These are phyloP conservation scores for Scarus forsteni DNA, from an alignment of 2,797 vertebrate species.

Conservation along the genomic window DNA sequence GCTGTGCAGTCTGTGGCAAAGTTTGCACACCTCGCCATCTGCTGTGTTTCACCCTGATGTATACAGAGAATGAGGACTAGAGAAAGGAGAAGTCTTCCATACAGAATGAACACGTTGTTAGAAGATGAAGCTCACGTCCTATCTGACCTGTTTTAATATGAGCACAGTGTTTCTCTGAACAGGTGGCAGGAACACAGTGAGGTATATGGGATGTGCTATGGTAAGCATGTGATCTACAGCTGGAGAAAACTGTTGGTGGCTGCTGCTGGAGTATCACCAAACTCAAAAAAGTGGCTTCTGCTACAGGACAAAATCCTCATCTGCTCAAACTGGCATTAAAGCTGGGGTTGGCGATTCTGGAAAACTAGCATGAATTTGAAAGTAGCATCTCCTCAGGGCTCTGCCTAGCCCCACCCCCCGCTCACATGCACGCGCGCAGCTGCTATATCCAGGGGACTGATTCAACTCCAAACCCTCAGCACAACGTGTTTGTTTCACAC, in stretches of 20 bases:
- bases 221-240: conserved; percentile 12
- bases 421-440: too few relatives aligned
- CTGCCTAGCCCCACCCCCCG: too few relatives aligned
- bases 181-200: conserved; percentile 58
- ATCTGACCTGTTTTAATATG: conserved; percentile 50
- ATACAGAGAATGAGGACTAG: conserved; percentile 20
- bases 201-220: background rate
- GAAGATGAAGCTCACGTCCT: conserved; percentile 27
- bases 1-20: conserved; percentile 50
- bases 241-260: conserved; percentile 6
- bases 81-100: conserved; percentile 49
- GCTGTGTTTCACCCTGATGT: conserved; percentile 54
- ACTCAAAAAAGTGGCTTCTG: too few relatives aligned
- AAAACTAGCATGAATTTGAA: too few relatives aligned
- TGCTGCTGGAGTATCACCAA: too few relatives aligned
- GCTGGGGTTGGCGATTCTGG: too few relatives aligned
- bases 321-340: too few relatives aligned
- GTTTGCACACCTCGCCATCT: conserved; percentile 72
- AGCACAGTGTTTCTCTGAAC: conserved; percentile 37
- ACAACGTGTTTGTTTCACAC: too few relatives aligned
- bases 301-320: background rate
- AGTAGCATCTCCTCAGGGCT: too few relatives aligned
- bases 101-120: conserved; percentile 30
- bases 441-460: too few relatives aligned
- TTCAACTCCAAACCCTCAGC: too few relatives aligned